Base-by-base conservation (phyloP, 2,113 vertebrate species). In the Mesoclemmys tuberculata region DNA sequence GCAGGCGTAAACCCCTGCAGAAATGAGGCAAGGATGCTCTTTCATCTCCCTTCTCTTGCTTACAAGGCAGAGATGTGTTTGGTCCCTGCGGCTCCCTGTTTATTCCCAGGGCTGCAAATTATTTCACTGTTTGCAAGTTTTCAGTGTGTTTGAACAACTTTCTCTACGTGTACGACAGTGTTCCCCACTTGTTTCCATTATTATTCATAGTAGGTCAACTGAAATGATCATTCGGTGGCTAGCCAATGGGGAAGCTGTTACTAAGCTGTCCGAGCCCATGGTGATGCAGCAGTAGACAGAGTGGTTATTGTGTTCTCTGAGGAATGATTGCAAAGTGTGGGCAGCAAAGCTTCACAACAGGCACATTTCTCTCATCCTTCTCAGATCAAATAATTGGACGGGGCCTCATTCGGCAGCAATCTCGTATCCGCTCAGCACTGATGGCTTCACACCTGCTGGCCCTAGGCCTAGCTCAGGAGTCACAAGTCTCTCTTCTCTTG, bases 151-250 rank as follows among this genome's bases (percentile, higher is more conserved):
- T 90, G 92, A 80, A 88, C 94, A 94, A 91, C 89, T 89, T 90
- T 93, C 88, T 68, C 80, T 16, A 55, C 48, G 77, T 88, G 71
- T 29, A 11, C 75, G 90, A 91, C 96, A 92, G 93, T 87, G 93
- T 95, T 90, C 84, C 91, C 83, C 48, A 80, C 90, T 95, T 83
- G 95, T 93, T 96, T 80, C 95, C 71, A 81, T 96, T 94, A 96
- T 96, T 97, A 96, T 97, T 98, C 97, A 93, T 90, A 75, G 94
- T 92, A 98, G 97, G 97, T 98, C 97, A 97, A 94, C 93, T 94
- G 96, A 94, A 97, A 96, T 92, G 64, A 89, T 92, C 85, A 95
- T 44, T 82, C 90, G 12, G 94, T 22, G 44, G 92, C 92, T 74
- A 26, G 80, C 82, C 92, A 92, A 91, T 94, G 52, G 77, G 27